phyloP scores from a whole-genome alignment of 1,140 invertebrate genomes.

The Drosophila hydei region DNA sequence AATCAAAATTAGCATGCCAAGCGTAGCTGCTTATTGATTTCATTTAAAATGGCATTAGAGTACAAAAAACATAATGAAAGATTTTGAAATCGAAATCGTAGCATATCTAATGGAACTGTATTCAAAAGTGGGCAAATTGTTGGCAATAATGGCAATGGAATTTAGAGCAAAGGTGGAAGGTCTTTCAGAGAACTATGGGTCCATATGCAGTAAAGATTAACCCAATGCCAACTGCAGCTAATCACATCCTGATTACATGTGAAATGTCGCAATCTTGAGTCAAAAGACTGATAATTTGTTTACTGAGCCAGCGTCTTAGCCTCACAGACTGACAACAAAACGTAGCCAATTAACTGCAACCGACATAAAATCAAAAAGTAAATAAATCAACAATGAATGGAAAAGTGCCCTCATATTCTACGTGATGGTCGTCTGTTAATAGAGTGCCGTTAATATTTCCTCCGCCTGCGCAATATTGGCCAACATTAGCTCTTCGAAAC shows the following conservation, averaged over 20 bases:
- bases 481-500: slow-evolving; percentile 36
- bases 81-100: slow-evolving; percentile 61
- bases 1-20: slow-evolving; percentile 71
- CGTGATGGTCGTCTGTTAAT: neutral
- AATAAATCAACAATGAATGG: slow-evolving; percentile 63
- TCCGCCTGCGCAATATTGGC: slow-evolving; percentile 55
- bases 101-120: slow-evolving; percentile 52
- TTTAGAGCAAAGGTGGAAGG: slow-evolving; percentile 40
- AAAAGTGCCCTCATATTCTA: slow-evolving; percentile 3
- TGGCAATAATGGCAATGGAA: slow-evolving; percentile 54
- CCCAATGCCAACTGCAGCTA: slow-evolving; percentile 27
- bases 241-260: slow-evolving; percentile 73
- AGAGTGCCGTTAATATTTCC: slow-evolving; percentile 69
- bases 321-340: slow-evolving; percentile 56
- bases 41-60: slow-evolving; percentile 70
- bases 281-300: slow-evolving; percentile 62
- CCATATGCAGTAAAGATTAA: slow-evolving; percentile 1
- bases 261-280: slow-evolving; percentile 64
- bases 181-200: neutral
- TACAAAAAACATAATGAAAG: neutral
- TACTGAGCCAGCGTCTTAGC: slow-evolving; percentile 54
- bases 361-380: slow-evolving; percentile 72
- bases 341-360: slow-evolving; percentile 72
- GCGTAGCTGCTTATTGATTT: slow-evolving; percentile 65
- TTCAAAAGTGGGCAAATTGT: slow-evolving; percentile 26